Evolutionary conservation across 2,888 invertebrate genomes (phyloP).

Genomic region (Nycteola revayana): DNA sequence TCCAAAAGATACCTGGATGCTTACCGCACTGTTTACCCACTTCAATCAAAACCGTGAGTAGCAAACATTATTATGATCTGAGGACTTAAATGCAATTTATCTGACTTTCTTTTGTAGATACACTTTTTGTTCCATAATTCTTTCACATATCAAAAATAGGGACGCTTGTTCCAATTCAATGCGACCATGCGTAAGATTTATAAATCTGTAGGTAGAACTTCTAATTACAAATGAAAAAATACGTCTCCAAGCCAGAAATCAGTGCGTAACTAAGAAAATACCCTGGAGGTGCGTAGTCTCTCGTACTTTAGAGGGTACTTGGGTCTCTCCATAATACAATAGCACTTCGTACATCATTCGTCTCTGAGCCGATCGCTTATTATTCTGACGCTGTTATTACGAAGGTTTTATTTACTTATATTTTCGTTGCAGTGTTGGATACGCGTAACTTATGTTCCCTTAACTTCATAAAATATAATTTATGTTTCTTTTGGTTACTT

Average conservation of each 20-base stretch:
- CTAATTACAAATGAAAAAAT: no score
- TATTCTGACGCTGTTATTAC: slow-evolving; percentile 47
- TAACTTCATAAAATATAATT: no score
- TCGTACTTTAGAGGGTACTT: slow-evolving; percentile 41
- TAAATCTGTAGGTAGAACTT: no score
- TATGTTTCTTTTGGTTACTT: no score
- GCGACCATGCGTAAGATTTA: no score
- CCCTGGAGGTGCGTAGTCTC: slow-evolving; percentile 49
- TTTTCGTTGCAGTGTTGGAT: no score
- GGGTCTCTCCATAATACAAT: slow-evolving; percentile 49
- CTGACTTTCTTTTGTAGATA: no score
- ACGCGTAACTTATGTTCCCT: no score
- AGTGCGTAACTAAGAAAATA: neutral
- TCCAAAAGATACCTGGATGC: slow-evolving; percentile 37
- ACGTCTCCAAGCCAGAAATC: neutral
- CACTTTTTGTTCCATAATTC: no score
- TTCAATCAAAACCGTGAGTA: slow-evolving; percentile 39
- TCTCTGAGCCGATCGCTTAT: slow-evolving; percentile 57
- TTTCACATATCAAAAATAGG: no score
- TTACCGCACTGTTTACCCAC: slow-evolving; percentile 37
- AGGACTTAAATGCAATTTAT: no score
- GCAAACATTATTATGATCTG: slow-evolving; percentile 1
- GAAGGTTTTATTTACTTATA: slow-evolving; percentile 19
- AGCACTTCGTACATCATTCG: slow-evolving; percentile 42
- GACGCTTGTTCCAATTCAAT: no score